Conservation (phyloP, 2,888 invertebrate genomes). For the Dynastes grantii region DNA sequence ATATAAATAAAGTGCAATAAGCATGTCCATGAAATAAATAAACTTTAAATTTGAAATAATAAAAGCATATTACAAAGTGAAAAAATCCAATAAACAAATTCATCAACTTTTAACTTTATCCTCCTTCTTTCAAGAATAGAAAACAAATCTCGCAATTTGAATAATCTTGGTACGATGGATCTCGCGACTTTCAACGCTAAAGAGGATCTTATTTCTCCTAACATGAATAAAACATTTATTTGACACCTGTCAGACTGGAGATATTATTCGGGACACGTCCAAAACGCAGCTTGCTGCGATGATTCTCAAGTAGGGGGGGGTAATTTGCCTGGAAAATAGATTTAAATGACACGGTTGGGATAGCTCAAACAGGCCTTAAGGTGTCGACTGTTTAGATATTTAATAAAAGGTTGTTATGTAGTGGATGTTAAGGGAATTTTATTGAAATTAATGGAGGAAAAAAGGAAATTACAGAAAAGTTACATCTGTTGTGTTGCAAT, state of each 20-base stretch:
- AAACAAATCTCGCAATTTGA: constrained; percentile 10
- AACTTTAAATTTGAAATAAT: too few species aligned
- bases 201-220: constrained; percentile 14
- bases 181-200: constrained; percentile 15
- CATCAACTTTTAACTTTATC: background rate
- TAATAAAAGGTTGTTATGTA: background rate
- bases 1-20: too few species aligned
- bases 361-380: background rate
- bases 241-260: constrained; percentile 22
- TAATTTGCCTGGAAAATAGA: background rate
- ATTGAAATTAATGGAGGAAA: too few species aligned
- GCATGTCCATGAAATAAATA: too few species aligned
- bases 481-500: too few species aligned
- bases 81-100: background rate
- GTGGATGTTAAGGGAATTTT: too few species aligned
- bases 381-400: background rate
- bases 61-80: too few species aligned
- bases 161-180: background rate
- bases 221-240: constrained; percentile 38
- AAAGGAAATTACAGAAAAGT: too few species aligned
- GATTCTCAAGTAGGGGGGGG: background rate
- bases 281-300: background rate
- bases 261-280: constrained; percentile 1
- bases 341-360: background rate
- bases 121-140: background rate